Percentiles rank a stretch among this genome's conserved stretches.
These are phyloP conservation scores for Rachycentron canadum DNA, from an alignment of 2,797 vertebrate species.

Conservation along the genomic window DNA sequence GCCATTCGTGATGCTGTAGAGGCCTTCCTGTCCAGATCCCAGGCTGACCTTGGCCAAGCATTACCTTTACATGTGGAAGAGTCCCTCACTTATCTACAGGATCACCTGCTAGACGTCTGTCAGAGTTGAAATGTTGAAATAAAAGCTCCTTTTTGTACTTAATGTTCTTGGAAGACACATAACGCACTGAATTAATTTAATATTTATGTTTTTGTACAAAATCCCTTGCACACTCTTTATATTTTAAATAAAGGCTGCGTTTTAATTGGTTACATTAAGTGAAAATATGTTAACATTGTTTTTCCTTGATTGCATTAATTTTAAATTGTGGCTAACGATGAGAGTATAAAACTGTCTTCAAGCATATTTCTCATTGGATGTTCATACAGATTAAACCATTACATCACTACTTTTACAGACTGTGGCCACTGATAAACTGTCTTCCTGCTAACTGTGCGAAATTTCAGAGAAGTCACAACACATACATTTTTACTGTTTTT, in stretches of 20 bases:
- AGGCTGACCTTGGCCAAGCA: conserved; percentile 80
- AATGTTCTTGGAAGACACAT: neutral
- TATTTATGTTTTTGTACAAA: conserved; percentile 25
- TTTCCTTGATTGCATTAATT: neutral
- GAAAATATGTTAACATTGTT: neutral
- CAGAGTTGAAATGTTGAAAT: conserved; percentile 68
- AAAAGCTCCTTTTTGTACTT: neutral
- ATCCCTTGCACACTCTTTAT: neutral
- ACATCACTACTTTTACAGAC: neutral
- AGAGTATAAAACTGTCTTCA: neutral
- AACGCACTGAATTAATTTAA: conserved; percentile 5
- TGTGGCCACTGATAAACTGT: neutral
- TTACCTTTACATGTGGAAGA: conserved; percentile 86
- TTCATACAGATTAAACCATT: neutral
- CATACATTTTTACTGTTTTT: conserved; percentile 3
- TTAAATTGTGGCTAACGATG: neutral
- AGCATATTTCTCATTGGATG: neutral
- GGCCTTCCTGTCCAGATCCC: conserved; percentile 82
- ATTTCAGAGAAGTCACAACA: conserved; percentile 1
- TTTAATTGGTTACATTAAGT: neutral
- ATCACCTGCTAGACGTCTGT: conserved; percentile 80
- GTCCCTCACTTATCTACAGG: conserved; percentile 84
- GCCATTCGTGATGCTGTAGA: conserved; percentile 83
- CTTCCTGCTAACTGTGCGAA: neutral
- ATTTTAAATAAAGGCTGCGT: conserved; percentile 17